Conservation (phyloP, 2,888 invertebrate genomes). For the Ashinkailepas kermadecensis region DNA sequence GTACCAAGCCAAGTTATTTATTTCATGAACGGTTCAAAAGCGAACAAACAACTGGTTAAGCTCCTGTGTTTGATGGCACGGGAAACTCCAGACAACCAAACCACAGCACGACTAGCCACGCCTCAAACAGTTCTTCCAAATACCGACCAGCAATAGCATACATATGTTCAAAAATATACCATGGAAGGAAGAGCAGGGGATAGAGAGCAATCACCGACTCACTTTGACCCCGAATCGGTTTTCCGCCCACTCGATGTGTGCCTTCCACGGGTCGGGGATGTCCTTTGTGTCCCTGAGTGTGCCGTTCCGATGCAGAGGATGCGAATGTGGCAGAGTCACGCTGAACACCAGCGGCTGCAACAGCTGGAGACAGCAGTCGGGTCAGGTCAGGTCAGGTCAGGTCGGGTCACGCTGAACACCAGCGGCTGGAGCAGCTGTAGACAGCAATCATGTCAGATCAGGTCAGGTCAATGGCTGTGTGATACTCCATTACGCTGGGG, state of each 20-base stretch:
- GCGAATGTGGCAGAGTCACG: not conserved
- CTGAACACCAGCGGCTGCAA: constrained; percentile 20
- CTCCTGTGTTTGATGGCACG: too few relatives aligned
- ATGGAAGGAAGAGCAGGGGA: too few relatives aligned
- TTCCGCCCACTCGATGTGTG: constrained; percentile 6
- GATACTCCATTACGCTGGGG: too few relatives aligned
- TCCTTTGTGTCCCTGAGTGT: not conserved
- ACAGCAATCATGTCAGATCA: not conserved
- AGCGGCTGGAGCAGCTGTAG: not conserved
- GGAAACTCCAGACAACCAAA: too few relatives aligned
- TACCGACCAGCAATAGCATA: too few relatives aligned
- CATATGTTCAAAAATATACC: too few relatives aligned
- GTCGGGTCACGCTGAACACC: not conserved
- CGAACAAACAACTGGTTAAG: too few relatives aligned
- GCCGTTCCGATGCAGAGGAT: constrained; percentile 17
- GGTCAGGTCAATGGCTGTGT: not conserved
- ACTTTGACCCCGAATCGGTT: constrained; percentile 15
- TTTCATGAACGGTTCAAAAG: too few relatives aligned
- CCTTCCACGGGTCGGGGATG: constrained; percentile 17
- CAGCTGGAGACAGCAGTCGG: not conserved
- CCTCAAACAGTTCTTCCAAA: too few relatives aligned
- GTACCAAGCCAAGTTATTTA: too few relatives aligned
- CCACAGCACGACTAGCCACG: not conserved
- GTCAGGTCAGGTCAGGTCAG: not conserved
- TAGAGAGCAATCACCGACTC: not conserved